Evolutionary conservation across 2,888 invertebrate species (phyloP), one percentile per base, ranked within the genome.

Genomic region (Carcina quercana): DNA sequence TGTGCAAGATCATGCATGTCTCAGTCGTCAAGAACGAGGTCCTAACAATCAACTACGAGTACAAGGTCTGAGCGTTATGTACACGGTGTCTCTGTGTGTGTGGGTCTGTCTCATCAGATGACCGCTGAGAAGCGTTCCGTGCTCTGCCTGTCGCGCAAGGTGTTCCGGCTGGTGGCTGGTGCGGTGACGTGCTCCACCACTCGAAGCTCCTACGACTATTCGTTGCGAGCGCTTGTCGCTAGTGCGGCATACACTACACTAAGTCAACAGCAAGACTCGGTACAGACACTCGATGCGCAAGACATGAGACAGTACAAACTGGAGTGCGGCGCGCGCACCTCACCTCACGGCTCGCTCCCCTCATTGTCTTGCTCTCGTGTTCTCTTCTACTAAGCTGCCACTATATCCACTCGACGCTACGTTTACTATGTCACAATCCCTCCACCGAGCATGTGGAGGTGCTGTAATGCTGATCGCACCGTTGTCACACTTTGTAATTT

Each of bases 191-290:
- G 73, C 75, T 64, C 53, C 71, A 67, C 67, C 72, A 61, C 69
- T 67, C 68, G 62, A 80, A 80, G 82, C 80, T 63, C 61, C 69
- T 75, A 75, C 50, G 67, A 62, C 71, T 70, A 76, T 59, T 59
- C 66, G 59, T 64, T 64, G 68, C 67, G 65, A 68, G 69, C 68
- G 65, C 51, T 10, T 61, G 62, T 56, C 62, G 57, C 59, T 60
- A 56, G 79, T 80, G 78, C 74, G 68, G 70, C 80, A 80, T 72
- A 78, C 78, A 82, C 80, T 82, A 82, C 73, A 59, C 82, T 79
- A 82, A 71, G 53, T 74, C 60, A 78, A 80, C 74, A 80, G 70
- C 76, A 78, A 80, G 68, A 72, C 59, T 75, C 59, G 62, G 61
- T 67, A 73, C 68, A 78, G 70, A 73, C 70, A 79, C 70, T 76